Base-by-base conservation (phyloP, 2,113 vertebrate genomes). In the Pipa parva region DNA sequence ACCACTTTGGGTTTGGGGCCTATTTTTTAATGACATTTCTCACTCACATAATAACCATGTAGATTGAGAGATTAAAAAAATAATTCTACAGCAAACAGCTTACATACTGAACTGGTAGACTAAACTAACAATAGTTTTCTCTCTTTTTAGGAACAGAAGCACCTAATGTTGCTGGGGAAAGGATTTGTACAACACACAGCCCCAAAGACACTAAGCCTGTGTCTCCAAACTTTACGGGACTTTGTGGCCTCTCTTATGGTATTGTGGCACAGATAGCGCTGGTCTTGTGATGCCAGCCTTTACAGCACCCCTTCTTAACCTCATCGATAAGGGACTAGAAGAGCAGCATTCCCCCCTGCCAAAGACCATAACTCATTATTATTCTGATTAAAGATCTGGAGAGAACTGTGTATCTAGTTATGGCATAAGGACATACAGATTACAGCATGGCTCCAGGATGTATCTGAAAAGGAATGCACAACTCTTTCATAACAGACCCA, bases 181-280 rank as follows among this genome's bases (percentile, higher is more conserved):
- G 29, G 33, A 52, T 60, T 69, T 51, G 28, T 11, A 45, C 18
- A 27, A 52, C 46, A 18, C 42, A 59, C 31, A 27, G 45, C 45
- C 66, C 58, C 49, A 70, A 20, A 27, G 57, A 29, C 56, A 45
- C 24, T 54, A 24, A 70, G 49, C 57, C 37, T 45, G 57, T 60
- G 26, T 70, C 56, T 61, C 33, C 66, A n/a, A 50, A 31, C 37
- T 26, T 52, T 13, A 45, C 28, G 57, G 45, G 66, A 60, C 66
- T 33, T 33, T 69, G 66, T 25, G 36, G 36, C 25, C 26, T 59
- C 28, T 60, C 31, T 39, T 21, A 37, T 17, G 17, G 26, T 68
- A 31, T 46, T 26, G 45, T 39, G 55, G 17, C 48, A 45, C 46
- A 54, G 48, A 31, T 54, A 27, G 56, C 18, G 45, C 31, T 36